Conservation (phyloP, 2,797 vertebrate genomes). For the Rousettus madagascariensis region DNA sequence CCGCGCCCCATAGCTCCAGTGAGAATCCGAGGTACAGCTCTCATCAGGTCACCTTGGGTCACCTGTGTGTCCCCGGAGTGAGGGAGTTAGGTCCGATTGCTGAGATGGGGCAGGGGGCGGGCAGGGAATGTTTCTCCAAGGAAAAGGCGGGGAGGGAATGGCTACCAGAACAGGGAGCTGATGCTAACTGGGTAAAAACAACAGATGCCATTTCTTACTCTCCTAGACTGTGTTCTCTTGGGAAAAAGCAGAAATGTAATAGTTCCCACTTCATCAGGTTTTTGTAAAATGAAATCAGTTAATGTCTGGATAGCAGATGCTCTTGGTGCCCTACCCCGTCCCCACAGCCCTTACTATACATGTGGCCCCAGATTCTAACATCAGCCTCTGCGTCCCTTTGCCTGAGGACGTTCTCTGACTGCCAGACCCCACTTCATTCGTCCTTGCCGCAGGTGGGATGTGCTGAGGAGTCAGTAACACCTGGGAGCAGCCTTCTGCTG, state of each 20-base stretch:
- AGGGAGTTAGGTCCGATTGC: background rate
- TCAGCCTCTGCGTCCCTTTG: background rate
- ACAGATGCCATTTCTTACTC: slow-evolving; percentile 16
- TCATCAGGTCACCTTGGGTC: background rate
- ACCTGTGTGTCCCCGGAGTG: background rate
- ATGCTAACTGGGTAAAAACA: background rate
- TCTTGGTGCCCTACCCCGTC: background rate
- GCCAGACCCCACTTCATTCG: background rate
- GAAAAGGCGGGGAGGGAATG: background rate
- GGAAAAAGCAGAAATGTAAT: background rate
- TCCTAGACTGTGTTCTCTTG: background rate
- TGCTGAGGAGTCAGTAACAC: background rate
- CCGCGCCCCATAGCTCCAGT: fast-evolving
- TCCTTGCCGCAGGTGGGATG: background rate
- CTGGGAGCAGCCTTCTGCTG: background rate
- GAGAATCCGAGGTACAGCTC: background rate
- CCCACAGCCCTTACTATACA: background rate
- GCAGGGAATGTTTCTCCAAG: background rate
- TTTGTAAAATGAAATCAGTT: background rate
- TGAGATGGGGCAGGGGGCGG: background rate
- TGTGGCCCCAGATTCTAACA: background rate
- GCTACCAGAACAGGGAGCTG: background rate
- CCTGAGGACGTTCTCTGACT: background rate
- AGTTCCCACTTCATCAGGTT: background rate
- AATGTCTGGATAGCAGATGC: background rate